These are phyloP conservation scores for Andrena flavipes DNA, from an alignment of 2,888 invertebrate species.

Conservation along the genomic window DNA sequence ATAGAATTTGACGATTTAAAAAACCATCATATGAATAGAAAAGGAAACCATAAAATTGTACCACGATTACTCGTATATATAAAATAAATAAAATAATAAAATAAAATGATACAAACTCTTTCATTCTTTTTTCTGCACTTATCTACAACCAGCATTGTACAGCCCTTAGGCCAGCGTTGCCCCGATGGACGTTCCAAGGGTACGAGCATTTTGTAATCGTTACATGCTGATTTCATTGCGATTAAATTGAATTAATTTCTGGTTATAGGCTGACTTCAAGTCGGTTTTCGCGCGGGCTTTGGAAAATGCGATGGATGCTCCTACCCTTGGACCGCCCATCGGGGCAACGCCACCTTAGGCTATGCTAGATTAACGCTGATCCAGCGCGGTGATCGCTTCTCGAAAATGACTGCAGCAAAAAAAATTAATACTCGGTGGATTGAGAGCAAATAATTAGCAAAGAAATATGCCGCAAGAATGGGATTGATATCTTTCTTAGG, in stretches of 20 bases:
- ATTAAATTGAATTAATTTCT: no score
- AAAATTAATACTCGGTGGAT: not conserved
- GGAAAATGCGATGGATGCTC: no score
- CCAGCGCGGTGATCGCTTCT: not conserved
- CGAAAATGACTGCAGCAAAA: not conserved
- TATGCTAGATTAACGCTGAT: not conserved
- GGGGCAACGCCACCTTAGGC: not conserved
- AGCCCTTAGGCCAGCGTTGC: not conserved
- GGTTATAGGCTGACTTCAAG: no score
- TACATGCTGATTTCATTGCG: no score
- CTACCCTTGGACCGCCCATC: no score
- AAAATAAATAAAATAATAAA: no score
- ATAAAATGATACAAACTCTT: not conserved
- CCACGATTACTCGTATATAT: not conserved
- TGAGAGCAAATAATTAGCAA: not conserved
- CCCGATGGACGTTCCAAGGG: no score
- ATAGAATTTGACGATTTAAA: no score
- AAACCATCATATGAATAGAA: no score
- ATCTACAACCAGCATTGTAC: not conserved
- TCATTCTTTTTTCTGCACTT: not conserved
- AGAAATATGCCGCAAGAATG: not conserved
- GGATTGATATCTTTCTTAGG: not conserved
- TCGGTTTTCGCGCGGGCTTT: no score
- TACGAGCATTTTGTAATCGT: no score
- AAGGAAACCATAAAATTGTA: no score